A percentile compares a stretch with the other conserved stretches of the same genome.
Evolutionary conservation across 2,888 invertebrate genomes (phyloP).

Genomic region (Mythimna albipuncta): DNA sequence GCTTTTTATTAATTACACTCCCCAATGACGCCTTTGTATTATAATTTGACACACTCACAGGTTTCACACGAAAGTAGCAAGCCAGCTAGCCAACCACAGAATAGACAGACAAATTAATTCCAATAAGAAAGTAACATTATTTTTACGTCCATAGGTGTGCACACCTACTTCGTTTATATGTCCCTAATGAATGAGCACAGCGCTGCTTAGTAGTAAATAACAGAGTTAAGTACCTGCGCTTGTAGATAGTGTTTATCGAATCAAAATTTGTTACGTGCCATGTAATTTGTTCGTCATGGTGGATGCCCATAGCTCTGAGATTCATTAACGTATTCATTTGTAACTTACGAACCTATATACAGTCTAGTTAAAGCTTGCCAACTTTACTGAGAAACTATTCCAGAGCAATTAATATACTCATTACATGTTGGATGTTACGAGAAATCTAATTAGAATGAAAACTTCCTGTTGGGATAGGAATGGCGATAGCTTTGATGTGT

Average conservation of each 20-base stretch:
- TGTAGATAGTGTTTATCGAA: constrained; percentile 64
- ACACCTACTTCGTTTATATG: constrained; percentile 47
- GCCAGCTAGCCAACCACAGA: constrained; percentile 40
- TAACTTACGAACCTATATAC: constrained; percentile 37
- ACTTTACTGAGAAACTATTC: constrained; percentile 57
- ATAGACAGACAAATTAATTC: constrained; percentile 53
- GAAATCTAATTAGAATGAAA: constrained; percentile 57
- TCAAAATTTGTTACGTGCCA: constrained; percentile 62
- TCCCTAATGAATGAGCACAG: constrained; percentile 51
- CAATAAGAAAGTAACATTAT: constrained; percentile 70
- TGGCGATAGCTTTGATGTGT: constrained; percentile 40
- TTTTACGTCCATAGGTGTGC: constrained; percentile 48
- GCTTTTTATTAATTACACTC: constrained; percentile 85
- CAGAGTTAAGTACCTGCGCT: constrained; percentile 59
- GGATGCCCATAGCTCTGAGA: constrained; percentile 49
- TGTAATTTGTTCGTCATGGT: constrained; percentile 65
- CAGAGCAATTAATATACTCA: constrained; percentile 54
- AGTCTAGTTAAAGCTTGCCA: constrained; percentile 51
- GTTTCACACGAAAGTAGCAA: constrained; percentile 75
- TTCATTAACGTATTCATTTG: constrained; percentile 55
- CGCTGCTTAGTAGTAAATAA: constrained; percentile 60
- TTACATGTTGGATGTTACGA: constrained; percentile 56
- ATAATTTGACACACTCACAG: constrained; percentile 86
- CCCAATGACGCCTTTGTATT: constrained; percentile 84
- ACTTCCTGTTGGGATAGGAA: constrained; percentile 44